These are phyloP conservation scores for Tangara arthus DNA, from an alignment of 2,797 vertebrate species.

Conservation along the genomic window DNA sequence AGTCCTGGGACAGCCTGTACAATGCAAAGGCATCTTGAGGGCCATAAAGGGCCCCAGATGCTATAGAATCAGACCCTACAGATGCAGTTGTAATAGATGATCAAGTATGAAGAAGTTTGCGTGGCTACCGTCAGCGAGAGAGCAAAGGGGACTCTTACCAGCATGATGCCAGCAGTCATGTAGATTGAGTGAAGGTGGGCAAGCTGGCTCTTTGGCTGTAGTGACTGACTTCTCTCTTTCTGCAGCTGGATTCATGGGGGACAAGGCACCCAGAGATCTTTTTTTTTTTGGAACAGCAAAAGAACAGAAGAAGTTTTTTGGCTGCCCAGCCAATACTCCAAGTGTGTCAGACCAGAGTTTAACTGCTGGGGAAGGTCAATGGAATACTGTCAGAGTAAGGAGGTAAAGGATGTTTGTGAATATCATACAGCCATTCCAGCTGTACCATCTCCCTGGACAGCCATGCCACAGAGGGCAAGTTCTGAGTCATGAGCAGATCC, in stretches of 20 bases:
- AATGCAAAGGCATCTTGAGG: not conserved
- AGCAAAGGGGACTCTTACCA: not conserved
- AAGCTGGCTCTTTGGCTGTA: not conserved
- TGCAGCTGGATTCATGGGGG: not conserved
- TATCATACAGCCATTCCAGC: not conserved
- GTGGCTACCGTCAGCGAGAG: not conserved
- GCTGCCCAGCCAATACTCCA: not conserved
- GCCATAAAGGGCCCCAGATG: not conserved
- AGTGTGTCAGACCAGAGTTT: fast-evolving
- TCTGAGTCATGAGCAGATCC: not conserved
- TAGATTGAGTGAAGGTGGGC: not conserved
- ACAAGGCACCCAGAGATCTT: not conserved
- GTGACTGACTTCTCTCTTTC: not conserved
- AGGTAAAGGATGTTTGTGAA: not conserved
- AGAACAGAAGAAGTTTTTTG: not conserved
- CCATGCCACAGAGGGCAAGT: not conserved
- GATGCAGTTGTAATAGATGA: not conserved
- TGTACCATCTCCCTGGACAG: not conserved
- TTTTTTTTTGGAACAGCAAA: not conserved
- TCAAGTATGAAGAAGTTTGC: not conserved
- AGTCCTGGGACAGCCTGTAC: not conserved
- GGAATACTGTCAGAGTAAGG: not conserved
- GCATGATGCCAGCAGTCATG: not conserved
- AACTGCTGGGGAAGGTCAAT: not conserved
- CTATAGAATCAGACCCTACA: not conserved